Evolutionary conservation across 2,113 vertebrate genomes (phyloP), one percentile per base, ranked within the genome.

Genomic region (Petrocephalus microphthalmus): DNA sequence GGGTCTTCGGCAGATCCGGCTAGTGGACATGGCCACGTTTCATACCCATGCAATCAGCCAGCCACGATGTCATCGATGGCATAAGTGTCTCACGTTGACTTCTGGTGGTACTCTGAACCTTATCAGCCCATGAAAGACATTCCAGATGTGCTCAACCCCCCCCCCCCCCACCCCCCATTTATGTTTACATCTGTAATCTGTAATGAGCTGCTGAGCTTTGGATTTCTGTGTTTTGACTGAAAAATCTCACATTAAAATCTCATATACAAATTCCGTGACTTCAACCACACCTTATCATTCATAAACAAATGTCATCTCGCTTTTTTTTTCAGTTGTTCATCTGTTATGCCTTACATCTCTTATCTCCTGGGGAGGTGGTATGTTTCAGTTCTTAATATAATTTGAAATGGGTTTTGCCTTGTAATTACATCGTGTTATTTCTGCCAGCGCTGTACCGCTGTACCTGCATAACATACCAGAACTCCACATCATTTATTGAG

Each of bases 191-290:
- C 45, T 45, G 45, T 49, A 6, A 83, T 83, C 81, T 83, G 20
- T 49, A 49, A 83, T 7, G 37, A 11, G 3, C n/a, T 10, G 42
- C 45, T 10, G 42, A n/a, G 81, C 45, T 47, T 83, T 49, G 45
- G 47, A 22, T 83, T 83, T 83, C 37, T 83, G 19, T 83, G 17
- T 83, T 83, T 49, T n/a, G 78, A 22, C 78, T 82, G 20, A 22
- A 83, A 47, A 83, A 83, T 49, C 81, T 83, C 81, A 49, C 37
- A 20, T 83, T 45, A 45, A 83, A 83, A 83, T 83, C 37, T 83
- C 42, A 42, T 81, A 81, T 19, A 45, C 74, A 81, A 81, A 83
- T 11, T 22, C 81, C 45, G 8, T 42, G 71, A 78, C 33, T 78
- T 67, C 33, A 78, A 78, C 71, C 71, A 42, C 71, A 42, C 81